These are phyloP conservation scores for Tenthredo scrophulariae DNA, from an alignment of 2,888 invertebrate species.

Conservation along the genomic window DNA sequence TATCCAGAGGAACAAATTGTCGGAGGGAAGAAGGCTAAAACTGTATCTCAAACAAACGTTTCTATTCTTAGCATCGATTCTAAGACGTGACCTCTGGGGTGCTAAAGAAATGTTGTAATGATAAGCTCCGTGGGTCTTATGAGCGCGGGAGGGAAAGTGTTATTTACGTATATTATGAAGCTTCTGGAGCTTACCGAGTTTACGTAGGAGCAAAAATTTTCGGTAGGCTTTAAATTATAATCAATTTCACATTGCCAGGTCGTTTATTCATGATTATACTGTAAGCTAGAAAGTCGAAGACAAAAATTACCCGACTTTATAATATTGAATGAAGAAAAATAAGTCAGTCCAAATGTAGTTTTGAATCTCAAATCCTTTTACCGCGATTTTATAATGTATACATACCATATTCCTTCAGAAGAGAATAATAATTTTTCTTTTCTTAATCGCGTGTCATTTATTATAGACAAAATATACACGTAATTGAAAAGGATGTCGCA, in stretches of 20 bases:
- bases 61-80: conserved; percentile 42
- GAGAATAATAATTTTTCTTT: neutral
- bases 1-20: neutral
- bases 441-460: neutral
- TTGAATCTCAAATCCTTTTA: neutral
- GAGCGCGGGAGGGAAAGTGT: conserved; percentile 38
- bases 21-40: conserved; percentile 10
- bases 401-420: neutral
- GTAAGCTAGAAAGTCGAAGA: neutral
- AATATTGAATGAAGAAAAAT: neutral
- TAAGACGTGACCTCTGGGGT: conserved; percentile 35
- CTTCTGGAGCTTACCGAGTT: neutral
- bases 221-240: neutral
- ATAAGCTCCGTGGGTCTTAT: conserved; percentile 48
- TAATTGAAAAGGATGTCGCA: neutral
- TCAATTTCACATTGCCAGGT: neutral
- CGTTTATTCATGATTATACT: neutral
- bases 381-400: no score
- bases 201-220: neutral
- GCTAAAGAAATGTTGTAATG: conserved; percentile 35
- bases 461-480: neutral
- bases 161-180: conserved; percentile 30
- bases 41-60: conserved; percentile 26
- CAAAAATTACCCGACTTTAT: neutral
- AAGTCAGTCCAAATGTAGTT: neutral